Evolutionary conservation across 2,113 vertebrate species (phyloP).

Genomic region (Charadrius vociferus): DNA sequence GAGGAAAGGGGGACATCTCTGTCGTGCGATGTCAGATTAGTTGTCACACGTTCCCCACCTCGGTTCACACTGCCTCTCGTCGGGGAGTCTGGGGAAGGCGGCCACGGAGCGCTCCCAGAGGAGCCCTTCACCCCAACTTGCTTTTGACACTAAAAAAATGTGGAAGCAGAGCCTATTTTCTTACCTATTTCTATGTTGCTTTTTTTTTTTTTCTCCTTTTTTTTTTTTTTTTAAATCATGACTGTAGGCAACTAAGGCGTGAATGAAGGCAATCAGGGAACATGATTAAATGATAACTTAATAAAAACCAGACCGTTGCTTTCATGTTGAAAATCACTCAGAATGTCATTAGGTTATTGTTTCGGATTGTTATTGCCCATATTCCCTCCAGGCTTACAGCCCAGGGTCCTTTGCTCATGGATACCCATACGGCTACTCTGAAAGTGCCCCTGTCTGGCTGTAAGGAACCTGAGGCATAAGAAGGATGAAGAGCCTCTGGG

Average conservation of each 20-base stretch:
- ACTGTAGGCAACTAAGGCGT: background rate
- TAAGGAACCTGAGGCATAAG: background rate
- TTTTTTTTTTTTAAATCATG: background rate
- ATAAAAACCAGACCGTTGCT: slow-evolving; percentile 12
- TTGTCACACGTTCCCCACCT: background rate
- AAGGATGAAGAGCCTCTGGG: background rate
- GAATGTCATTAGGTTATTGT: background rate
- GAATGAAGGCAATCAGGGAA: slow-evolving; percentile 2
- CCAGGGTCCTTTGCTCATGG: background rate
- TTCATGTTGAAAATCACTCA: background rate
- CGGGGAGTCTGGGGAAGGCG: background rate
- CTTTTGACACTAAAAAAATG: slow-evolving; percentile 10
- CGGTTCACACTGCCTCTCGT: background rate
- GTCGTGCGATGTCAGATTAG: background rate
- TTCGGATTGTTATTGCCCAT: background rate
- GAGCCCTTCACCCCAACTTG: background rate
- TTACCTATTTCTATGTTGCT: background rate
- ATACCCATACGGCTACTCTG: background rate
- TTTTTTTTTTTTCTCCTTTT: background rate
- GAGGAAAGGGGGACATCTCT: background rate
- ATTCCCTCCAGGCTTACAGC: background rate
- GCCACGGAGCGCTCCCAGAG: background rate
- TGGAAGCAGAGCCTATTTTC: background rate
- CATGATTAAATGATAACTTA: slow-evolving; percentile 39
- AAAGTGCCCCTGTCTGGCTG: background rate